Conservation (phyloP, 2,888 invertebrate genomes). For the Tinea pellionella region DNA sequence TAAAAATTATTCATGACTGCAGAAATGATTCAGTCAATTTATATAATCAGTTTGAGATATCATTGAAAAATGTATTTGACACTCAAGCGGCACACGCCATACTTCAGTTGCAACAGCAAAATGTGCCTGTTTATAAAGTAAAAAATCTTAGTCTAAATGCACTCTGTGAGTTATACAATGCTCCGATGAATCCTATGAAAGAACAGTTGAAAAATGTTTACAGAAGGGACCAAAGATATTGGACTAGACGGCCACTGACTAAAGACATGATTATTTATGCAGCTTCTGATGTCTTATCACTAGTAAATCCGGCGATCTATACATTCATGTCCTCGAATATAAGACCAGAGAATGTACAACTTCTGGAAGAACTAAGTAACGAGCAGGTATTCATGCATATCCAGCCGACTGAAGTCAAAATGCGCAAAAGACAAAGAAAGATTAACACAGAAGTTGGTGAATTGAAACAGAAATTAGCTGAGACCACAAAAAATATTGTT, state of each 20-base stretch:
- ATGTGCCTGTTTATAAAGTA: slow-evolving; percentile 93
- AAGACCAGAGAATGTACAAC: slow-evolving; percentile 74
- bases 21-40: slow-evolving; percentile 91
- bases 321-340: slow-evolving; percentile 75
- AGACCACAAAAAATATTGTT: slow-evolving; percentile 87
- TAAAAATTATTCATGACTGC: slow-evolving; percentile 94
- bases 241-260: slow-evolving; percentile 89
- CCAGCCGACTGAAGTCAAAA: slow-evolving; percentile 85
- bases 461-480: slow-evolving; percentile 82
- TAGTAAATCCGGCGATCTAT: slow-evolving; percentile 88
- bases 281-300: slow-evolving; percentile 87
- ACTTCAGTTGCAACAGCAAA: slow-evolving; percentile 88
- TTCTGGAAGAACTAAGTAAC: slow-evolving; percentile 87
- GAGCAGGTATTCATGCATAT: slow-evolving; percentile 90
- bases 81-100: slow-evolving; percentile 95
- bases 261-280: slow-evolving; percentile 94
- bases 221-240: slow-evolving; percentile 85
- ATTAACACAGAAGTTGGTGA: slow-evolving; percentile 92
- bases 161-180: slow-evolving; percentile 89
- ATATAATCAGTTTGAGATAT: slow-evolving; percentile 86
- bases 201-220: slow-evolving; percentile 90
- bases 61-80: slow-evolving; percentile 87
- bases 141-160: slow-evolving; percentile 93
- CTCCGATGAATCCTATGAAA: slow-evolving; percentile 90
- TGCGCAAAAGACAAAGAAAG: slow-evolving; percentile 89